phyloP scores from a whole-genome alignment of 2,888 invertebrate species.

The Hoplodrina blanda region DNA sequence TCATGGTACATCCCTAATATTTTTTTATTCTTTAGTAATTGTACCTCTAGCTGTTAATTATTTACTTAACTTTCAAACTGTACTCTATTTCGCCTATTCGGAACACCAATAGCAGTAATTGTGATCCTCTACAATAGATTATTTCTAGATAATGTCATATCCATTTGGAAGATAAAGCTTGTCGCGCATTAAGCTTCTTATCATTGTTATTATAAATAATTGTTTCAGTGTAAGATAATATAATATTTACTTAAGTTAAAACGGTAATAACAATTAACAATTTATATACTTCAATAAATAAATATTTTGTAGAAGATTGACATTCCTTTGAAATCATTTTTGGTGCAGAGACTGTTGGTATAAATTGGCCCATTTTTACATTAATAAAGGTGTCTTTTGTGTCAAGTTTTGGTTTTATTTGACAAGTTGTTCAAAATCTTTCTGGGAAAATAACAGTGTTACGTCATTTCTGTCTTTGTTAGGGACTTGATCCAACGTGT shows the following conservation, averaged over 20 bases:
- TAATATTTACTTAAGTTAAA: constrained; percentile 27
- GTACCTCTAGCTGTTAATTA: constrained; percentile 2
- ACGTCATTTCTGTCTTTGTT: background rate
- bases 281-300: constrained; percentile 33
- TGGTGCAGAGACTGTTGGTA: constrained; percentile 16
- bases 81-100: background rate
- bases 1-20: constrained; percentile 1
- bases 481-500: background rate
- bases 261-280: background rate
- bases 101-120: constrained; percentile 17
- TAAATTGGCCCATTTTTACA: constrained; percentile 17
- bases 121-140: background rate
- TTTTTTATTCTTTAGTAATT: constrained; percentile 1
- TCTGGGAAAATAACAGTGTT: background rate
- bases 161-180: background rate
- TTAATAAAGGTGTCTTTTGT: constrained; percentile 50
- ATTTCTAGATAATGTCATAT: background rate
- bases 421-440: background rate
- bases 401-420: constrained; percentile 45
- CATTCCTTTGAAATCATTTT: constrained; percentile 62
- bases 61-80: constrained; percentile 1
- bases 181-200: background rate
- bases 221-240: constrained; percentile 36
- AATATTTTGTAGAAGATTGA: constrained; percentile 49
- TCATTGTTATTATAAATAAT: constrained; percentile 20